phyloP scores from a whole-genome alignment of 2,113 vertebrate genomes.

The Butorides virescens region DNA sequence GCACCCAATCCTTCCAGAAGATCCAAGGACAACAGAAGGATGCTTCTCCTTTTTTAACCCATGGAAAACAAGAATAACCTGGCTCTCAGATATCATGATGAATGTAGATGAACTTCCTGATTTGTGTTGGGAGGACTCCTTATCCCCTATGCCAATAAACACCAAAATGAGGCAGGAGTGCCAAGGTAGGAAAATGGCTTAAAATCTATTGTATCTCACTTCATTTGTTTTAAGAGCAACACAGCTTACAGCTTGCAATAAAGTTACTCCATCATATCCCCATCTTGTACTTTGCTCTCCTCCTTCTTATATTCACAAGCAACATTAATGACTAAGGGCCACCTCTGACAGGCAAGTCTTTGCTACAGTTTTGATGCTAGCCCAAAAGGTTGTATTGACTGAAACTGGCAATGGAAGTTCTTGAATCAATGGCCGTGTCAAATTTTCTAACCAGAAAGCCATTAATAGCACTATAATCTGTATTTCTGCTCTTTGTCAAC shows the following conservation, averaged over 20 bases:
- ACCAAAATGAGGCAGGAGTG: background rate
- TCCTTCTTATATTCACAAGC: background rate
- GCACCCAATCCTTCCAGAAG: background rate
- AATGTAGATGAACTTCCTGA: background rate
- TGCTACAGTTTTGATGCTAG: background rate
- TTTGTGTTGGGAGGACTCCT: background rate
- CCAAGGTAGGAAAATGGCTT: background rate
- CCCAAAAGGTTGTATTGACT: background rate
- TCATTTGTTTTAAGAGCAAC: background rate
- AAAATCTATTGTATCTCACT: background rate
- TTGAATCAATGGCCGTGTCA: background rate
- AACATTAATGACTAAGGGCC: background rate
- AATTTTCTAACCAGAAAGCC: background rate
- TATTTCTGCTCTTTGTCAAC: background rate
- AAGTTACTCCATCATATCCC: background rate
- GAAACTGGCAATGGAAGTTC: background rate
- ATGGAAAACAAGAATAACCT: background rate
- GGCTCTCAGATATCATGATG: rapidly evolving
- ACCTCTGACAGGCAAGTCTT: background rate
- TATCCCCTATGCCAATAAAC: background rate
- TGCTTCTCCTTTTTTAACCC: background rate
- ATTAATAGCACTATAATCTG: background rate
- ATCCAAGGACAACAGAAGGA: background rate
- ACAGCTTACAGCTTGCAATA: background rate
- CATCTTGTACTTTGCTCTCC: background rate